Evolutionary conservation across 1,140 invertebrate species (phyloP).

Genomic region (Cherax destructor): DNA sequence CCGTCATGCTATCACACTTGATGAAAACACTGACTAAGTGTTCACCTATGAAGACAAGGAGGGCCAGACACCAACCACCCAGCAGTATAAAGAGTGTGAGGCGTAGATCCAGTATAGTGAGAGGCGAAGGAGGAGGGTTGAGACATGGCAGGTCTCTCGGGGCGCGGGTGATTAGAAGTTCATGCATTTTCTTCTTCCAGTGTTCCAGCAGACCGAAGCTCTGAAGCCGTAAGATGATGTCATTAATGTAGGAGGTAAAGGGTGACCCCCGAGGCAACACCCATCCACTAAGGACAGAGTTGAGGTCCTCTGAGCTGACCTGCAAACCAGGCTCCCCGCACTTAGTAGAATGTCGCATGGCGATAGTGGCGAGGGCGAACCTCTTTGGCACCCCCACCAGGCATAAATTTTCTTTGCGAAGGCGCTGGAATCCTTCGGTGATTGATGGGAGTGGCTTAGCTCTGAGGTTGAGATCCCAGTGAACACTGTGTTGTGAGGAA

Average conservation of each 20-base stretch:
- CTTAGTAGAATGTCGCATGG: slow-evolving; percentile 55
- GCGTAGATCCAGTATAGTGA: slow-evolving; percentile 50
- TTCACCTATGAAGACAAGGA: slow-evolving; percentile 36
- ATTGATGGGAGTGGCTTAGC: slow-evolving; percentile 53
- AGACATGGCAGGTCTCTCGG: slow-evolving; percentile 59
- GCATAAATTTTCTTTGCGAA: slow-evolving; percentile 51
- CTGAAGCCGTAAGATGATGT: slow-evolving; percentile 62
- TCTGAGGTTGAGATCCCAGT: slow-evolving; percentile 8
- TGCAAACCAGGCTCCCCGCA: slow-evolving; percentile 67
- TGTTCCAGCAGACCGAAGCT: slow-evolving; percentile 58
- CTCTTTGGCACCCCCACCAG: slow-evolving; percentile 67
- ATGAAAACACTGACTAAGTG: neutral
- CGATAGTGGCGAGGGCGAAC: slow-evolving; percentile 60
- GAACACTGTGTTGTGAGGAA: slow-evolving; percentile 13
- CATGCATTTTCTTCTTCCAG: slow-evolving; percentile 58
- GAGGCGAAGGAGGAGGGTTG: slow-evolving; percentile 46
- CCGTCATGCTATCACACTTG: too few species aligned
- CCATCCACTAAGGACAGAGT: slow-evolving; percentile 67
- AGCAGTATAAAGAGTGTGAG: slow-evolving; percentile 60
- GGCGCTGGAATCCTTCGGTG: slow-evolving; percentile 44
- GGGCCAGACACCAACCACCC: slow-evolving; percentile 41
- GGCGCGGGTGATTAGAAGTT: slow-evolving; percentile 30
- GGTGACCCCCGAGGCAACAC: slow-evolving; percentile 45
- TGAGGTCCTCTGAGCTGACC: slow-evolving; percentile 55
- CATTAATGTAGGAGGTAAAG: slow-evolving; percentile 40